Evolutionary conservation across 2,888 invertebrate genomes (phyloP).

Genomic region (Opisthograptis luteolata): DNA sequence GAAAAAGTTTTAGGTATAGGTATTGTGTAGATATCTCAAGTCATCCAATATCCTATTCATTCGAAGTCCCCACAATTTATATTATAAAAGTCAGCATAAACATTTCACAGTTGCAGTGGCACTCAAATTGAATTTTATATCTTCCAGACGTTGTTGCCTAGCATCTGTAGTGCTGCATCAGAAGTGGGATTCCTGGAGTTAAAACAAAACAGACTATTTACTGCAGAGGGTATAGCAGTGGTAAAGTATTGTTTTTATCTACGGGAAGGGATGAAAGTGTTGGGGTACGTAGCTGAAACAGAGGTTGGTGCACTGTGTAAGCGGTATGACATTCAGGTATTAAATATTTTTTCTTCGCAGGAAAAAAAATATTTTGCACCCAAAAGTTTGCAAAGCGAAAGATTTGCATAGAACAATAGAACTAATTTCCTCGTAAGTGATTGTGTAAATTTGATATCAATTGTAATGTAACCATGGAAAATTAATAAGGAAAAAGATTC

Average conservation of each 20-base stretch:
- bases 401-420: no score
- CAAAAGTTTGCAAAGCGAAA: no score
- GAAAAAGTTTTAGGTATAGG: no score
- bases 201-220: conserved; percentile 29
- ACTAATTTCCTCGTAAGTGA: no score
- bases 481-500: no score
- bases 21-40: background rate
- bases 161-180: conserved; percentile 4
- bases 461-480: no score
- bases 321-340: conserved; percentile 22
- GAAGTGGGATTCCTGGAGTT: conserved; percentile 4
- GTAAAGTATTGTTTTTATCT: conserved; percentile 40
- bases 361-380: no score
- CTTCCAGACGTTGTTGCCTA: conserved; percentile 31
- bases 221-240: conserved; percentile 33
- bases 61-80: conserved; percentile 9
- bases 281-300: conserved; percentile 34
- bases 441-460: no score
- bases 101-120: conserved; percentile 27
- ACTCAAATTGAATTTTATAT: conserved; percentile 38
- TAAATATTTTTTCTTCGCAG: no score
- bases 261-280: conserved; percentile 40
- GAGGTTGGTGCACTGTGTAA: conserved; percentile 10
- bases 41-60: conserved; percentile 7
- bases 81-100: conserved; percentile 26